A percentile compares a stretch with the other conserved stretches of the same genome.
phyloP scores from a whole-genome alignment of 2,113 vertebrate genomes.

The Acanthochromis polyacanthus region DNA sequence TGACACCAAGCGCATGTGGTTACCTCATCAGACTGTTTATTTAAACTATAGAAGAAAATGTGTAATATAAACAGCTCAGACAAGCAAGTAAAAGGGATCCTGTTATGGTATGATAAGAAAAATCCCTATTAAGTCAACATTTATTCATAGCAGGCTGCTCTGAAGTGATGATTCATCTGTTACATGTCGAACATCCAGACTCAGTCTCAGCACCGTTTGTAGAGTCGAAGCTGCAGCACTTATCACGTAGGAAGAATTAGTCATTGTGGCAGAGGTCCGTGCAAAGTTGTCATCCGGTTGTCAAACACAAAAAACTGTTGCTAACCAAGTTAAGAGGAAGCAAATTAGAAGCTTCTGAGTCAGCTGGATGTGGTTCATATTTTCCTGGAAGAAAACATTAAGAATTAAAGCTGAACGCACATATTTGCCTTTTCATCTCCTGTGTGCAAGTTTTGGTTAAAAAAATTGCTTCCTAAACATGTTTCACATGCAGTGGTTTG shows the following conservation, averaged over 20 bases:
- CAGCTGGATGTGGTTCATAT: background rate
- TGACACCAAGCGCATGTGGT: constrained; percentile 31
- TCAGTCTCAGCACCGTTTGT: background rate
- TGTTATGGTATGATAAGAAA: background rate
- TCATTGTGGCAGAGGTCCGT: constrained; percentile 37
- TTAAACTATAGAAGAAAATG: background rate
- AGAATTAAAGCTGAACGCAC: background rate
- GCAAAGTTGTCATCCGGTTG: constrained; percentile 42
- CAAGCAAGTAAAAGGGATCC: background rate
- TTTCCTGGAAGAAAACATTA: background rate
- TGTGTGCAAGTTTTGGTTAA: background rate
- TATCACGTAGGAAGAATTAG: constrained; percentile 38
- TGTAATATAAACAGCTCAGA: constrained; percentile 21
- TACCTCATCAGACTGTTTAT: constrained; percentile 9
- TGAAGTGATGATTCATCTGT: background rate
- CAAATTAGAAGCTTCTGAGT: constrained; percentile 16
- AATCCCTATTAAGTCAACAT: background rate
- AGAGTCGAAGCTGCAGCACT: constrained; percentile 11
- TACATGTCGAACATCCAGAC: background rate
- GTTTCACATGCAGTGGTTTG: constrained; percentile 4
- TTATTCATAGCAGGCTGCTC: background rate
- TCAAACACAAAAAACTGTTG: constrained; percentile 35
- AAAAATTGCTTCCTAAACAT: background rate
- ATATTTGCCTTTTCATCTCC: background rate
- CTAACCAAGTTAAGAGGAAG: constrained; percentile 40